Percentiles rank a stretch among this genome's conserved stretches.
Conservation (phyloP, 35 echinoderm and acorn worm species). For the Apostichopus californicus region DNA sequence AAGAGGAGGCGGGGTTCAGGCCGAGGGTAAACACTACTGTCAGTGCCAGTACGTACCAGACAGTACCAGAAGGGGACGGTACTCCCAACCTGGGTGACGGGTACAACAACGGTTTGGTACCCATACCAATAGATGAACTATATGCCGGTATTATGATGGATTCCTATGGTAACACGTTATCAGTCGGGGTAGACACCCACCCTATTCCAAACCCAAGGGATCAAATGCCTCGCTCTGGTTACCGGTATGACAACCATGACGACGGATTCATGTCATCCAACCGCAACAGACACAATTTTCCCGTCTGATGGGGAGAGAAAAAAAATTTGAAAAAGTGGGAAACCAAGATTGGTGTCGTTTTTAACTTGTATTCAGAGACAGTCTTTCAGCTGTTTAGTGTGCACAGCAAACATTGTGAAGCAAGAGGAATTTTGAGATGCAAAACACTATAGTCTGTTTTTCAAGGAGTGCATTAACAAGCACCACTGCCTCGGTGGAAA, state of each 20-base stretch:
- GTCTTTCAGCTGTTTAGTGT: slow-evolving; percentile 22
- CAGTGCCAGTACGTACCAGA: slow-evolving; percentile 44
- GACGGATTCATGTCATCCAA: slow-evolving; percentile 26
- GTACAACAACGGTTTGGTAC: not conserved
- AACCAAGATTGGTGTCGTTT: not conserved
- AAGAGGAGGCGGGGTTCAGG: not conserved
- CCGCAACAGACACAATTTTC: slow-evolving; percentile 25
- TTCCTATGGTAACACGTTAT: not conserved
- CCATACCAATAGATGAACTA: slow-evolving; percentile 44
- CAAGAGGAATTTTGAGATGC: too few species aligned
- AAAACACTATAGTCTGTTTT: too few species aligned
- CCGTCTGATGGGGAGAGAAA: not conserved
- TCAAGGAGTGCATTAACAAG: too few species aligned
- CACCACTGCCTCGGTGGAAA: too few species aligned
- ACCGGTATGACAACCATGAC: not conserved
- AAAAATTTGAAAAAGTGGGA: not conserved
- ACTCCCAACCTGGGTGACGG: slow-evolving; percentile 42
- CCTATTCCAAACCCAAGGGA: not conserved
- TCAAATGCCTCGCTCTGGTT: not conserved
- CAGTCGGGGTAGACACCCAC: slow-evolving; percentile 36
- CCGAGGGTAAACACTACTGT: slow-evolving; percentile 24
- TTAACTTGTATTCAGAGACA: slow-evolving; percentile 11
- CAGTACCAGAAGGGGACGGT: slow-evolving; percentile 52
- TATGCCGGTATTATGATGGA: slow-evolving; percentile 36
- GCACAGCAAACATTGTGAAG: not conserved